Percentiles rank a stretch among this genome's conserved stretches.
phyloP scores from a whole-genome alignment of 1,140 invertebrate species.

The Musca vetustissima region DNA sequence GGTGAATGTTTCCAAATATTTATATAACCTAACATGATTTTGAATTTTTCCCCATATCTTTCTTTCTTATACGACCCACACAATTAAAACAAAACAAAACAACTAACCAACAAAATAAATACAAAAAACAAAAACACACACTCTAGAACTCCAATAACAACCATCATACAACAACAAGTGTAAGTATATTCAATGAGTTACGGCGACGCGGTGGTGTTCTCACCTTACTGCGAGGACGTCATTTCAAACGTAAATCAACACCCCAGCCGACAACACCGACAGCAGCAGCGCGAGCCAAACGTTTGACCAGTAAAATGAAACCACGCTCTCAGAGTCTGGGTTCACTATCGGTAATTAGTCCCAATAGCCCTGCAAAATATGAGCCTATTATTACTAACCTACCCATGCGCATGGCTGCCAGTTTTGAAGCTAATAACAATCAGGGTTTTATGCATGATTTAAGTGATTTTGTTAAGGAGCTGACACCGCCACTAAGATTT shows the following conservation, averaged over 20 bases:
- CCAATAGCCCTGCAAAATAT: constrained; percentile 41
- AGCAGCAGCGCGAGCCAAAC: constrained; percentile 36
- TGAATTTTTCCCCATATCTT: background rate
- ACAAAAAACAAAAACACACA: constrained; percentile 4
- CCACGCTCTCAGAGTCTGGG: constrained; percentile 52
- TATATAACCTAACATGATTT: too few species aligned
- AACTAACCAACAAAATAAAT: background rate
- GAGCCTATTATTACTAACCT: constrained; percentile 54
- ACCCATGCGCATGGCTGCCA: constrained; percentile 46
- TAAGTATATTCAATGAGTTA: constrained; percentile 51
- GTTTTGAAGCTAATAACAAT: constrained; percentile 35
- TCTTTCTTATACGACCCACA: background rate
- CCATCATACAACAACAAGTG: constrained; percentile 44
- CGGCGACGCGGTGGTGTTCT: constrained; percentile 50
- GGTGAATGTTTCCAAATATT: too few species aligned
- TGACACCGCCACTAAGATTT: constrained; percentile 30
- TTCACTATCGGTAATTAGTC: constrained; percentile 52
- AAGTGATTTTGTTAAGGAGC: constrained; percentile 40
- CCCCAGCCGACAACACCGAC: constrained; percentile 48
- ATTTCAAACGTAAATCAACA: constrained; percentile 50
- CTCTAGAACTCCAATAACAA: constrained; percentile 34
- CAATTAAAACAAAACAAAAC: constrained; percentile 12
- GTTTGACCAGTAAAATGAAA: constrained; percentile 42
- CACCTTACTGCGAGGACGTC: constrained; percentile 46
- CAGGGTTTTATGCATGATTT: constrained; percentile 30